Conservation (phyloP, 2,113 vertebrate genomes). For the Leiothrix lutea region DNA sequence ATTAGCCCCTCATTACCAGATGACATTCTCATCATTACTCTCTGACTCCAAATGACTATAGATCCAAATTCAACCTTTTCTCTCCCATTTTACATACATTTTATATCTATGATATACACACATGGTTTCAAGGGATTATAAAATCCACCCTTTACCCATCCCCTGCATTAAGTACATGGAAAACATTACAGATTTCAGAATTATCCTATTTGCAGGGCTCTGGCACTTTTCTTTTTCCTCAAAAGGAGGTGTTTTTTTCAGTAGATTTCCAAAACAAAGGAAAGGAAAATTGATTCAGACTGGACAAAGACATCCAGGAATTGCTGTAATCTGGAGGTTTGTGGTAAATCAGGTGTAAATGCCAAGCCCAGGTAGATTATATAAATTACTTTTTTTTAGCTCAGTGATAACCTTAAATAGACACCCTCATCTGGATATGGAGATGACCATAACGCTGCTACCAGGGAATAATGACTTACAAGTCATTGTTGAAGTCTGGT, state of each 20-base stretch:
- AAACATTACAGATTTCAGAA: conserved; percentile 9
- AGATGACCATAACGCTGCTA: background rate
- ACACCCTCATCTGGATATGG: accelerated
- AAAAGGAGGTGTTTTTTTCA: background rate
- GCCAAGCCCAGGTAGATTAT: background rate
- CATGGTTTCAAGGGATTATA: conserved; percentile 61
- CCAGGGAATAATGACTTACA: background rate
- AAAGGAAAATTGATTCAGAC: background rate
- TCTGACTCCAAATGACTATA: conserved; percentile 45
- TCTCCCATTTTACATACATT: conserved; percentile 49
- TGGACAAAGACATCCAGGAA: background rate
- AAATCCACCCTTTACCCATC: conserved; percentile 35
- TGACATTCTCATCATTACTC: conserved; percentile 65
- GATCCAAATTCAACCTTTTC: conserved; percentile 64
- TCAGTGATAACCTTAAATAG: background rate
- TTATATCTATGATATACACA: conserved; percentile 51
- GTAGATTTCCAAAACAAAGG: background rate
- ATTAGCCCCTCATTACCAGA: conserved; percentile 64
- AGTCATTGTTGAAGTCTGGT: background rate
- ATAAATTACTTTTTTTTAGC: background rate
- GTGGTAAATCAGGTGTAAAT: background rate
- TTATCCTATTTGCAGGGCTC: background rate
- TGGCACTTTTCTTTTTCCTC: background rate
- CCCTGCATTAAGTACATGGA: background rate
- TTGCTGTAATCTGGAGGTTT: background rate